Evolutionary conservation across 2,888 invertebrate species (phyloP), one percentile per base, ranked within the genome.

Genomic region (Amiota mariae): DNA sequence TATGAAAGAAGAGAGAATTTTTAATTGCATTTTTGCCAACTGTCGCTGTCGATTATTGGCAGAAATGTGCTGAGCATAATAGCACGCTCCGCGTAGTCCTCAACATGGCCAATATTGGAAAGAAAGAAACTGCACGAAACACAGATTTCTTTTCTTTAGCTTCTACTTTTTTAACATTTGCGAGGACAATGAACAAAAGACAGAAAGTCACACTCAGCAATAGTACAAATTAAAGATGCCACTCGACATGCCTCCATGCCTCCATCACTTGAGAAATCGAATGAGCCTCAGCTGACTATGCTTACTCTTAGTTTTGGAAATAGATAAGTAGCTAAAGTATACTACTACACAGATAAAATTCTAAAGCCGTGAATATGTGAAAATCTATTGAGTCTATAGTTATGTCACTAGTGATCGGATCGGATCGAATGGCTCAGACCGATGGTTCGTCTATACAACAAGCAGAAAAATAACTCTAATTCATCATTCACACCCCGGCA

Each of bases 21-120:
- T 86, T 84, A 84, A 84, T 84, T 84, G 86, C 84, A 84, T 84
- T 84, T 83, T 81, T 86, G 77, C 84, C 86, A 84, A 84, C 84
- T 84, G 84, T 84, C 86, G 77, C 81, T 80, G 77, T 75, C 80
- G 85, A 84, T 86, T 84, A 82, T 85, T 84, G 84, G 84, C 85
- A 79, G 79, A 80, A 77, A 85, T 81, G 81, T 51, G 64, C 46
- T 51, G 4, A 36, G 49, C 66, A 67, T 49, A 61, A 4, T 24
- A 12, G 61, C 18, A 24, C 46, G 63, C 12, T 54, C 13, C 54
- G n/a, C 54, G n/a, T 61, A 15, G 61, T 18, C 18, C 18, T 18
- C 61, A 61, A 61, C 20, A 24, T 61, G 20, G 15, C 61, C 8
- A 18, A 61, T 12, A 61, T 18, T 18, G 61, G 20, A 18, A 61